Base-by-base conservation (phyloP, 2,888 invertebrate species). In the Eupeodes latifasciatus region DNA sequence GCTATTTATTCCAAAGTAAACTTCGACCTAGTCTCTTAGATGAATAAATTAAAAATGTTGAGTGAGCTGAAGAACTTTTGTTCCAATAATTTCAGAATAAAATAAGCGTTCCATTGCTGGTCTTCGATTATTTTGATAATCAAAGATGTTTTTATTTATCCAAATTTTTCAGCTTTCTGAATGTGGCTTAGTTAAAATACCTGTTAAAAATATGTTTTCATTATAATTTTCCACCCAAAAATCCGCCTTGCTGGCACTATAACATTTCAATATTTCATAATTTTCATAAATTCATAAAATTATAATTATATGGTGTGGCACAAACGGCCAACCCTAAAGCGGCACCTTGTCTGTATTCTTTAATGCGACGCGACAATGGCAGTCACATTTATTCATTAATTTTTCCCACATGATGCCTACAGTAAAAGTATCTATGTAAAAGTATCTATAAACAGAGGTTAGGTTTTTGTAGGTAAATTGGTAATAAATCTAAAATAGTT, bases 401-500 rank as follows among this genome's bases (percentile, higher is more conserved):
- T 53, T 53, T 71, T 71, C 71, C 71, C 71, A 55, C 71, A 71
- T 53, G 67, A 27, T 27, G 27, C 27, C 27, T 27, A 27, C 27
- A 27, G 27, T 27, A 27, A 27, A 19, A 19, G 0, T 36, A 53
- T 36, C 5, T 36, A 36, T 36, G 36, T 36, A 36, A 36, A 7
- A 40, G 40, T 7, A 40, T 40, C 5, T 9, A 40, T 40, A 5
- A 40, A 5, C 5, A 7, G 6, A 40, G 40, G 40, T 40, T 7
- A 71, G 44, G 40, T 59, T 51, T 67, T 59, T 59, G n/a, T 40
- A 40, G 40, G 40, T 59, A 72, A 72, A 72, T 72, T 59, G 59
- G 61, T 61, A 59, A 81, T 61, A 77, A 62, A 61, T 81, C 78
- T 57, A 44, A 62, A 27, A 81, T 66, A 59, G 51, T 44, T 64